These are phyloP conservation scores for Margarornis squamiger DNA, from an alignment of 2,797 vertebrate species.

Conservation along the genomic window DNA sequence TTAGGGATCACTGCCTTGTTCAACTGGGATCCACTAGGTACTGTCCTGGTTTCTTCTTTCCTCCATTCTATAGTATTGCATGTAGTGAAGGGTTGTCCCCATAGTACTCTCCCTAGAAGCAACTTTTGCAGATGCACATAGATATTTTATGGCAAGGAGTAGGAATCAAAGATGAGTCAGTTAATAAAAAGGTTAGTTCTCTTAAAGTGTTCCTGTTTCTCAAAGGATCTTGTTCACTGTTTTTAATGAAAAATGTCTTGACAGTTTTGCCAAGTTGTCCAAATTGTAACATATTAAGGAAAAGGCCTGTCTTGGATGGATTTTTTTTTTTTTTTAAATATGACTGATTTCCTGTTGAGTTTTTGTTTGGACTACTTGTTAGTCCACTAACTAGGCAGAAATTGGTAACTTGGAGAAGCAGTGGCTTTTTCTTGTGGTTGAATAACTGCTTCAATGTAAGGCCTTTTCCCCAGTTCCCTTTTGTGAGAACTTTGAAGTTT, in stretches of 20 bases:
- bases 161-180: not conserved
- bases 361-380: not conserved
- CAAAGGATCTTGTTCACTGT: not conserved
- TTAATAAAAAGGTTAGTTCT: not conserved
- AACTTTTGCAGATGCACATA: not conserved
- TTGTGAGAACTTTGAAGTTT: not conserved
- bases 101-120: not conserved
- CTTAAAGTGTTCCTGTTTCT: not conserved
- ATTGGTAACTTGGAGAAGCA: not conserved
- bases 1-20: not conserved
- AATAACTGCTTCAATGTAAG: accelerated
- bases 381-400: not conserved
- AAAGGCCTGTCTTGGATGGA: not conserved
- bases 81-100: not conserved
- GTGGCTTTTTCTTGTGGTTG: not conserved
- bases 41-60: not conserved
- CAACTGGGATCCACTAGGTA: not conserved
- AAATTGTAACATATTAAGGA: not conserved
- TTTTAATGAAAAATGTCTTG: not conserved
- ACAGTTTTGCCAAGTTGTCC: not conserved
- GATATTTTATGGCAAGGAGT: not conserved
- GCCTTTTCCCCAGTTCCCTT: accelerated
- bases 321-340: not conserved
- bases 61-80: accelerated
- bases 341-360: not conserved